These are phyloP conservation scores for Eubasilissa regina DNA, from an alignment of 1,140 invertebrate genomes.

Conservation along the genomic window DNA sequence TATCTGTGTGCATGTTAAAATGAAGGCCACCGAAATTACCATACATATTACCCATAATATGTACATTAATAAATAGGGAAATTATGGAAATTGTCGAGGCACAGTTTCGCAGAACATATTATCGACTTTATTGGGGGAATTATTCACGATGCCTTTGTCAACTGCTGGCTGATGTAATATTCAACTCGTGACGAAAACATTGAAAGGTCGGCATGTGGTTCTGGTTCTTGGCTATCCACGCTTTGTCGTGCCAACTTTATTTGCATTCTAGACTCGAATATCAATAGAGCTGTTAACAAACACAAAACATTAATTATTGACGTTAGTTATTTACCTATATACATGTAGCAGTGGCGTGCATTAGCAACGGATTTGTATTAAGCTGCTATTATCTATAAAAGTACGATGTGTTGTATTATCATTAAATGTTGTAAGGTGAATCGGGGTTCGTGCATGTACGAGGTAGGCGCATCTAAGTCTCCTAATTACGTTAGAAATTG, in stretches of 20 bases:
- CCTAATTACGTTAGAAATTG: too few relatives aligned
- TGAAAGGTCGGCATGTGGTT: background rate
- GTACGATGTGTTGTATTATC: too few relatives aligned
- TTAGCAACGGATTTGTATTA: too few relatives aligned
- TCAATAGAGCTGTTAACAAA: constrained; percentile 9
- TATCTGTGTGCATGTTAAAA: constrained; percentile 10
- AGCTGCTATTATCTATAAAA: too few relatives aligned
- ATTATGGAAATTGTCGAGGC: constrained; percentile 13
- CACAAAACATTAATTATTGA: background rate
- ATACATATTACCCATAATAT: background rate
- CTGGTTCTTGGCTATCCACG: background rate
- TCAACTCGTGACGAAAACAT: background rate
- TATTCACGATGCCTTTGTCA: constrained; percentile 25
- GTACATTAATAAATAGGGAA: constrained; percentile 5
- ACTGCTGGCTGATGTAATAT: constrained; percentile 5
- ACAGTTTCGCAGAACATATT: background rate
- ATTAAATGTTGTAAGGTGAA: too few relatives aligned
- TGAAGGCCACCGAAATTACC: background rate
- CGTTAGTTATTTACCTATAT: too few relatives aligned
- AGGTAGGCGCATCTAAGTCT: too few relatives aligned
- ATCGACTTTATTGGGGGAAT: constrained; percentile 1
- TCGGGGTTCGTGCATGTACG: too few relatives aligned
- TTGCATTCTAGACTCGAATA: constrained; percentile 16
- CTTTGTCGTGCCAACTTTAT: constrained; percentile 1
- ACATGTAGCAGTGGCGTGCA: too few relatives aligned